Evolutionary conservation across 2,888 invertebrate species (phyloP).

Genomic region (Heliconius hortense): DNA sequence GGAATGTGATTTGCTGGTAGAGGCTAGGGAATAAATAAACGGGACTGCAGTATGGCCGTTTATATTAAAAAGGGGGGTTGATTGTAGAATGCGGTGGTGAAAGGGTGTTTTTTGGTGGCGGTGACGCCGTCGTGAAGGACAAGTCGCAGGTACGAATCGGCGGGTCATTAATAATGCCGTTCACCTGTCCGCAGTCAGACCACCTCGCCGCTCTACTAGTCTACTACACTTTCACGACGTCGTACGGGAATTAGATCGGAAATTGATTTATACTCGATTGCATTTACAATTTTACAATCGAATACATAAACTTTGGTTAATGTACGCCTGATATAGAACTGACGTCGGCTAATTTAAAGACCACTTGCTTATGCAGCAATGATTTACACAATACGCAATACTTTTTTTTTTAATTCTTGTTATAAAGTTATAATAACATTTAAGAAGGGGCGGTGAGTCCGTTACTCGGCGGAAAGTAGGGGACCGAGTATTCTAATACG

Average conservation of each 20-base stretch:
- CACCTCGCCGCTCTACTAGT: constrained; percentile 50
- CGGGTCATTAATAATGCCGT: constrained; percentile 61
- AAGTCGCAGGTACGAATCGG: constrained; percentile 52
- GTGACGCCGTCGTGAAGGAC: constrained; percentile 38
- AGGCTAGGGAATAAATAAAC: constrained; percentile 44
- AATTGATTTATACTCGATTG: constrained; percentile 37
- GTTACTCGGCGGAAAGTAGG: no score
- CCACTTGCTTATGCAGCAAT: neutral
- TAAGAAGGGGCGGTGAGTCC: no score
- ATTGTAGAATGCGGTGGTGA: constrained; percentile 33
- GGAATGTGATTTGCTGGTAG: constrained; percentile 56
- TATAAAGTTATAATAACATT: neutral
- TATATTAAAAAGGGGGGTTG: constrained; percentile 34
- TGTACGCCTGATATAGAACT: constrained; percentile 16
- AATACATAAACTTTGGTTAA: constrained; percentile 24
- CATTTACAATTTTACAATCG: constrained; percentile 38
- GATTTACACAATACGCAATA: neutral
- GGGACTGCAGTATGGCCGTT: constrained; percentile 44
- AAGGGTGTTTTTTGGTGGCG: constrained; percentile 32
- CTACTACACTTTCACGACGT: constrained; percentile 48
- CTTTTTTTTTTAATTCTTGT: neutral
- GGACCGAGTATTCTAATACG: no score
- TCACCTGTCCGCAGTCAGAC: constrained; percentile 65
- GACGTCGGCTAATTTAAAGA: constrained; percentile 16
- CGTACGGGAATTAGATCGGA: constrained; percentile 38